These are phyloP conservation scores for Frankliniella intonsa DNA, from an alignment of 2,888 invertebrate genomes.

Conservation along the genomic window DNA sequence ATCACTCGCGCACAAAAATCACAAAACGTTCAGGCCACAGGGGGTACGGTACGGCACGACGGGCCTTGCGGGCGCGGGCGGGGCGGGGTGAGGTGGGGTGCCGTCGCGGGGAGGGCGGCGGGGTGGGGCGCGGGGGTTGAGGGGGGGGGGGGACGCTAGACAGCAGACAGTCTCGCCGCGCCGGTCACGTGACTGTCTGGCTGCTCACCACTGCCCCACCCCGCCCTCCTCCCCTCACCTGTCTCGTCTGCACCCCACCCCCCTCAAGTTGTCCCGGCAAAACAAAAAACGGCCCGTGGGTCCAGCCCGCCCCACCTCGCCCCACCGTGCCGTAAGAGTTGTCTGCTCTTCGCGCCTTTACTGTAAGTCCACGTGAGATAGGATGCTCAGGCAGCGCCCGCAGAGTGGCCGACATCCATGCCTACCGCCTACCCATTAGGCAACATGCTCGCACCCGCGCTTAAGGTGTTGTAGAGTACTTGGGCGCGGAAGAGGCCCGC, in stretches of 20 bases:
- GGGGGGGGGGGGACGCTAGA: background rate
- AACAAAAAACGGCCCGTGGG: too few species aligned
- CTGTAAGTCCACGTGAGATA: too few species aligned
- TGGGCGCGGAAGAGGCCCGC: too few species aligned
- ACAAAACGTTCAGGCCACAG: too few species aligned
- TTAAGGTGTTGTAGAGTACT: too few species aligned
- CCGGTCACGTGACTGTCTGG: conserved; percentile 20
- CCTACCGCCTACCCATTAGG: too few species aligned
- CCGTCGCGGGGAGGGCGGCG: background rate
- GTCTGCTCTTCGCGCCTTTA: too few species aligned
- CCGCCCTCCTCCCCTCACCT: background rate
- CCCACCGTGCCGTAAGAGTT: too few species aligned
- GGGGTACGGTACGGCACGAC: background rate
- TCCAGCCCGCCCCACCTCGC: too few species aligned
- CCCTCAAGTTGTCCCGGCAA: background rate
- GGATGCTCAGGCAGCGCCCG: too few species aligned
- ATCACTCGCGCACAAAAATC: background rate
- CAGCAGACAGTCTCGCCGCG: conserved; percentile 17
- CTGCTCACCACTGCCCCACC: background rate
- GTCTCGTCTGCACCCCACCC: background rate
- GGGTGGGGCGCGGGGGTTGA: background rate
- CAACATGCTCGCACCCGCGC: too few species aligned
- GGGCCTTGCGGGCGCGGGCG: background rate
- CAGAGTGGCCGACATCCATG: too few species aligned
- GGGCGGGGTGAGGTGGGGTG: background rate